Base-by-base conservation (phyloP, 2,888 invertebrate species). In the Schizaphis graminum region DNA sequence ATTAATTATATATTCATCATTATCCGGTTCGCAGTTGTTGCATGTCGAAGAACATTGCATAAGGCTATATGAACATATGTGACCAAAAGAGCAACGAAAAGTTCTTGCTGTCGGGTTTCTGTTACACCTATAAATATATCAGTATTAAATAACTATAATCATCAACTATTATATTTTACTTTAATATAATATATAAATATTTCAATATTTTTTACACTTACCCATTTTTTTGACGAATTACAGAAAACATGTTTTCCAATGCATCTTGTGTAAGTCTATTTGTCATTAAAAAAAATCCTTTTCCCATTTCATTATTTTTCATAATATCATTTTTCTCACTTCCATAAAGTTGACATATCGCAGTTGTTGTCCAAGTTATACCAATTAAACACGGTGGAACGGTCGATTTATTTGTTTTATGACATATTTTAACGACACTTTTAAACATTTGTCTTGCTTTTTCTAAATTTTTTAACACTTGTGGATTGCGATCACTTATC, bases 331-430 rank as follows among this genome's bases (percentile, higher is more conserved):
- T 94, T 11, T 92, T 92, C 90, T 95, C 91, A n/a, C 95, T 94
- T 26, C 95, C 67, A 94, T 95, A 95, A 35, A 95, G 47, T 28
- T 95, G 61, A 90, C 95, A 94, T 49, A 95, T 95, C 53, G 94
- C 95, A 16, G 95, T 95, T 24, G 53, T 88, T 53, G 21, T 53
- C 53, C 21, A 88, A n/a, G 7, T 77, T 44, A 95, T 94, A 21
- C 95, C 95, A 26, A 94, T 89, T 90, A 95, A 95, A 91, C 95
- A 95, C 21, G 95, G 95, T 56, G 95, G 89, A 94, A 26, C 94
- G 93, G 91, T 95, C 61, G 84, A 35, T 94, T 94, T 84, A 89
- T 88, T 56, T 94, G 49, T 49, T 49, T 49, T 49, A 49, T 49
- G 49, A 49, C 49, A 49, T 49, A 49, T 49, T 49, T 49, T 49